Evolutionary conservation across 2,888 invertebrate species (phyloP).

Genomic region (Cataglyphis rosenhaueri): DNA sequence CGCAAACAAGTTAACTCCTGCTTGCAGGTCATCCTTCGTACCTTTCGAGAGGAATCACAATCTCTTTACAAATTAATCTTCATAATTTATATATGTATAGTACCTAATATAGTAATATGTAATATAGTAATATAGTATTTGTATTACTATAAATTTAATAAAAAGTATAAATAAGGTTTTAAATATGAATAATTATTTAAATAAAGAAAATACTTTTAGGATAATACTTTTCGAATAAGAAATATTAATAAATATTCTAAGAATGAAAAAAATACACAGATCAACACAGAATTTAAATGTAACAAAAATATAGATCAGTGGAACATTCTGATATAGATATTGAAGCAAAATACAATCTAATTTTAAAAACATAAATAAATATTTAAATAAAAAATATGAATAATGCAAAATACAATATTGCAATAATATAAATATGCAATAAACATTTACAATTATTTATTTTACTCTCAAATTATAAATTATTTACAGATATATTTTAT

Average conservation of each 20-base stretch:
- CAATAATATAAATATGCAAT: no score
- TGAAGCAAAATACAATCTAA: not conserved
- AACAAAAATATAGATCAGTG: not conserved
- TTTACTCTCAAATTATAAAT: not conserved
- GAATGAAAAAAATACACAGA: not conserved
- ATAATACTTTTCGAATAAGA: not conserved
- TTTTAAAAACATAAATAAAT: not conserved
- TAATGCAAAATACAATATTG: not conserved
- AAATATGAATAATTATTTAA: not conserved
- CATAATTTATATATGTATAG: not conserved
- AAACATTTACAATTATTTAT: not conserved
- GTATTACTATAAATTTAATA: not conserved
- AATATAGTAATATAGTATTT: not conserved
- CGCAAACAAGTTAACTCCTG: conserved; percentile 64
- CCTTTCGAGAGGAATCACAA: conserved; percentile 33
- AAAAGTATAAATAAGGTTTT: not conserved
- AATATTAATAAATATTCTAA: not conserved
- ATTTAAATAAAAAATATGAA: not conserved
- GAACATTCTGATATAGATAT: not conserved
- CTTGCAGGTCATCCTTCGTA: conserved; percentile 59
- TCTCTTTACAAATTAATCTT: not conserved
- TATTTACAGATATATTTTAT: not conserved
- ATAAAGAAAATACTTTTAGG: not conserved
- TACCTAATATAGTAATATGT: not conserved
- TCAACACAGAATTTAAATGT: not conserved